Conservation (phyloP, 2,797 vertebrate species). For the Epinephelus coioides region DNA sequence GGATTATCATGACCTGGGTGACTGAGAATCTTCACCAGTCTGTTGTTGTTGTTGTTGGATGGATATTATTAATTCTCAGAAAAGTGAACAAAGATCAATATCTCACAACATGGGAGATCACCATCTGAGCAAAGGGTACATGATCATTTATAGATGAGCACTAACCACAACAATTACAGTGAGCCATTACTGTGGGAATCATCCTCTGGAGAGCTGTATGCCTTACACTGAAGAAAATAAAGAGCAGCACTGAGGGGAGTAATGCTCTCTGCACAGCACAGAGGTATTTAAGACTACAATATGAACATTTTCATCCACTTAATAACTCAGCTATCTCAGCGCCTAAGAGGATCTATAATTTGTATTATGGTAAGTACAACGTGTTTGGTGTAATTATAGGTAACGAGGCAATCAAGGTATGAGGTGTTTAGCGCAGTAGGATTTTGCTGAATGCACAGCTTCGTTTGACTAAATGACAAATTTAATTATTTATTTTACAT, state of each 20-base stretch:
- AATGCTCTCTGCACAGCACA: constrained; percentile 26
- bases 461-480: not conserved
- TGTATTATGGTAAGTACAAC: constrained; percentile 10
- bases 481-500: not conserved
- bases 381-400: constrained; percentile 29
- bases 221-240: constrained; percentile 20
- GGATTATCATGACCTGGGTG: no score
- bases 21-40: no score
- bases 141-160: constrained; percentile 53
- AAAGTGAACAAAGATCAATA: constrained; percentile 18
- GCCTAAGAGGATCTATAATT: constrained; percentile 2
- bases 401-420: constrained; percentile 11
- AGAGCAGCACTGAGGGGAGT: constrained; percentile 14
- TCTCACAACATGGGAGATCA: not conserved
- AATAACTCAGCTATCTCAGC: constrained; percentile 2
- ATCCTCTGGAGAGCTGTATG: constrained; percentile 17
- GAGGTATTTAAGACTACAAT: constrained; percentile 44
- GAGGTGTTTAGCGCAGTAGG: not conserved
- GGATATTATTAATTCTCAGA: not conserved
- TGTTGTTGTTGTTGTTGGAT: not conserved
- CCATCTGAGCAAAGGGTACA: not conserved
- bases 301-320: constrained; percentile 19
- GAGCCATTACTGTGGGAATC: constrained; percentile 40
- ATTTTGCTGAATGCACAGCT: not conserved
- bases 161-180: constrained; percentile 43